phyloP scores from a whole-genome alignment of 1,140 invertebrate genomes.

The Glossosoma conforme region DNA sequence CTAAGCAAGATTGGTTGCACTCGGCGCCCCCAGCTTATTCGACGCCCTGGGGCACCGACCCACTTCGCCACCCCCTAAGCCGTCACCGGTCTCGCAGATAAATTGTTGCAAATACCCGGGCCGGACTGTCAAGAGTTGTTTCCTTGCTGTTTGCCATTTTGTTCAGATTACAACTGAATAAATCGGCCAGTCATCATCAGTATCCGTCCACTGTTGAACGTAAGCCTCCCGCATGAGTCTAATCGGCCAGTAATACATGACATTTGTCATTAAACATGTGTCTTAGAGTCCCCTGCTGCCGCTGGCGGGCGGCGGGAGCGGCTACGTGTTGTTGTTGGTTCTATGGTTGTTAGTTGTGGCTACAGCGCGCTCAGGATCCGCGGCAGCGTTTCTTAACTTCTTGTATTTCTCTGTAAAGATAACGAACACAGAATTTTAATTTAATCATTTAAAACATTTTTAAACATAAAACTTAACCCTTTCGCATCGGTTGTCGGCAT shows the following conservation, averaged over 20 bases:
- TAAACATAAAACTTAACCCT: neutral
- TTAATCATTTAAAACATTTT: neutral
- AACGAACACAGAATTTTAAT: neutral
- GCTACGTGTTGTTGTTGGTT: conserved; percentile 1
- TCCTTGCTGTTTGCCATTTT: too few species aligned
- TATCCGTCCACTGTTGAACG: neutral
- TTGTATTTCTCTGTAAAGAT: conserved; percentile 24
- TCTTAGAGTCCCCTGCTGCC: conserved; percentile 6
- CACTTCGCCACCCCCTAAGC: too few species aligned
- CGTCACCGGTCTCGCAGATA: too few species aligned
- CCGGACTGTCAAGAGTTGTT: too few species aligned
- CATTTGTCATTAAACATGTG: neutral
- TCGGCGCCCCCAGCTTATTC: too few species aligned
- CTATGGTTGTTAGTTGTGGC: conserved; percentile 23
- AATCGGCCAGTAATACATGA: neutral
- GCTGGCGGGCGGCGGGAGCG: neutral
- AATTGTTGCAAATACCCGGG: too few species aligned
- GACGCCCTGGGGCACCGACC: too few species aligned
- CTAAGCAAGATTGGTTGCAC: too few species aligned
- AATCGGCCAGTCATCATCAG: neutral
- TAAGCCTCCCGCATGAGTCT: neutral
- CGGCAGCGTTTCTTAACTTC: conserved; percentile 13
- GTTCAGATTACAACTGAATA: too few species aligned
- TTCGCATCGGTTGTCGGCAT: neutral
- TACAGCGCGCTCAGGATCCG: conserved; percentile 13